Base-by-base conservation (phyloP, 1,140 invertebrate species). In the Trypoxylus dichotomus region DNA sequence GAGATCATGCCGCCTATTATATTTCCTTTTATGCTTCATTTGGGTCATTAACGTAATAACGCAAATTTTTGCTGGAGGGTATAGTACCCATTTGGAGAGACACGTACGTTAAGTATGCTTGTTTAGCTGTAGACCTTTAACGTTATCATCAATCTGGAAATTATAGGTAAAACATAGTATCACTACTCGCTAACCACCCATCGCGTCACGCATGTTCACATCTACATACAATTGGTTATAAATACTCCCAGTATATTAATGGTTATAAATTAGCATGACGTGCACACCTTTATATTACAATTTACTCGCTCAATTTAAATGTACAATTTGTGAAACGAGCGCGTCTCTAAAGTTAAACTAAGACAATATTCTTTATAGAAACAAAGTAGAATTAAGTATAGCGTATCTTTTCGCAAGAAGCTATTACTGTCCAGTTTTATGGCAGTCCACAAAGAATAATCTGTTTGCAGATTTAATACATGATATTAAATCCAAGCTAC, bases 171-270 rank as follows among this genome's bases (percentile, higher is more conserved):
- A 54, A 54, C 47, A 54, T 6, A 54, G 19, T 54, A 54, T 54
- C 47, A 54, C 6, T 54, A 54, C 47, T n/a, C 5, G 47, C 47
- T 19, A 54, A n/a, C 47, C 47, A 54, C 47, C 47, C 47, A 54
- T 54, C 47, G 47, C 47, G 47, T 54, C 47, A 54, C 47, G 47
- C 15, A 54, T 54, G 47, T 54, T 54, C 47, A 54, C 47, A 54
- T 54, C 47, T 54, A 19, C 47, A 54, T 54, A 54, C 47, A 54
- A 54, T 54, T 54, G 47, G 15, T 19, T 54, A 54, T 54, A 54
- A 54, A 54, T 54, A 54, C 15, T 54, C 47, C 15, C 6, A 6
- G 15, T 54, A 54, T 15, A 54, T 54, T 54, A 54, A 54, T 54
- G 19, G 47, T 15, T 54, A n/a, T 54, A 54, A 54, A n/a, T 54